A percentile compares a stretch with the other conserved stretches of the same genome.
These are phyloP conservation scores for Cirrhinus mrigala DNA, from an alignment of 2,797 vertebrate genomes.

Conservation along the genomic window DNA sequence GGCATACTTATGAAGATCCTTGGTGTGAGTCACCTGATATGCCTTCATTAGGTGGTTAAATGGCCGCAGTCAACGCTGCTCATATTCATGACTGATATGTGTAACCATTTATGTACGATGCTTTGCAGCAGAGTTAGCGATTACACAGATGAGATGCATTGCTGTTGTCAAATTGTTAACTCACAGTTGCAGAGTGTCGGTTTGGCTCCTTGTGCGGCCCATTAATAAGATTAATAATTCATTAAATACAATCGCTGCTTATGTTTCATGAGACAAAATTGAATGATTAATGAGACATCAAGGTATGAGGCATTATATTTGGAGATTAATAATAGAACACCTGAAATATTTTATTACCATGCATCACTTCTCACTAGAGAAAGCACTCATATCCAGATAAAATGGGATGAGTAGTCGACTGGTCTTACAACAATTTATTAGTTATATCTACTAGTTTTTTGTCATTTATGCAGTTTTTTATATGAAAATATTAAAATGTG, in stretches of 20 bases:
- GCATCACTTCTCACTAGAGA: background rate
- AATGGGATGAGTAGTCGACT: background rate
- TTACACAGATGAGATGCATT: constrained; percentile 54
- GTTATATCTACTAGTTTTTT: background rate
- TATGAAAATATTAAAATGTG: background rate
- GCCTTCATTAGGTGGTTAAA: constrained; percentile 34
- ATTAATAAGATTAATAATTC: constrained; percentile 49
- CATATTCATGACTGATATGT: constrained; percentile 31
- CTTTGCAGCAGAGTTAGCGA: constrained; percentile 26
- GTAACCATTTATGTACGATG: constrained; percentile 34
- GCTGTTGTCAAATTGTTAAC: constrained; percentile 54
- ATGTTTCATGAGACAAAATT: constrained; percentile 40
- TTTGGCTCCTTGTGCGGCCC: constrained; percentile 17
- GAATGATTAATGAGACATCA: constrained; percentile 38
- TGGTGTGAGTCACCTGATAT: constrained; percentile 52
- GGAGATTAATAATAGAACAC: constrained; percentile 32
- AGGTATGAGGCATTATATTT: constrained; percentile 11
- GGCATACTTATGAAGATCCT: constrained; percentile 65
- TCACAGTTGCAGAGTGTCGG: constrained; percentile 18
- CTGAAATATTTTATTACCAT: background rate
- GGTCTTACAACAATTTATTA: background rate
- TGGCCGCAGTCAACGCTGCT: constrained; percentile 9
- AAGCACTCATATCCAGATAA: background rate
- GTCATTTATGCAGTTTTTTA: background rate
- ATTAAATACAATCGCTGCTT: constrained; percentile 38